A percentile compares a stretch with the other conserved stretches of the same genome.
phyloP scores from a whole-genome alignment of 2,888 invertebrate species.

The Nemapogon koenigi region DNA sequence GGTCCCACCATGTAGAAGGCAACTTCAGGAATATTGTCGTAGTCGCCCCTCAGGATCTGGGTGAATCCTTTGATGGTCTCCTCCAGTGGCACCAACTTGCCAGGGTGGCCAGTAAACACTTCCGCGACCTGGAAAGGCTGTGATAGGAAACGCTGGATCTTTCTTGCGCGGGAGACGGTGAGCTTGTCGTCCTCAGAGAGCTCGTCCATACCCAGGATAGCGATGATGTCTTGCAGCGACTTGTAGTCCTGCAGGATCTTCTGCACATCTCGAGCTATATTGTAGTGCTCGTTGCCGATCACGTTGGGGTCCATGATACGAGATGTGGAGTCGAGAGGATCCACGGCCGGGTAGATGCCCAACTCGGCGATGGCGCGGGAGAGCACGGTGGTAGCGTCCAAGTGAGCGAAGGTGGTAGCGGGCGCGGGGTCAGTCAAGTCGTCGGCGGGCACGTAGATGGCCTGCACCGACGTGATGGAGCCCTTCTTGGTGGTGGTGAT shows the following conservation, averaged over 20 bases:
- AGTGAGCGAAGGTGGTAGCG: constrained; percentile 94
- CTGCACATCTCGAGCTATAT: constrained; percentile 89
- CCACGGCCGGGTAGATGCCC: constrained; percentile 94
- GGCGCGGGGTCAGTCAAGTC: constrained; percentile 97
- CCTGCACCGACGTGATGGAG: constrained; percentile 88
- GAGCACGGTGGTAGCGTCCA: constrained; percentile 94
- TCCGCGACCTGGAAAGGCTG: constrained; percentile 89
- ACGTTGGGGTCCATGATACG: constrained; percentile 95
- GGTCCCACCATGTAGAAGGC: constrained; percentile 97
- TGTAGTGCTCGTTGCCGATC: constrained; percentile 90
- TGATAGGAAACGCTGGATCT: constrained; percentile 86
- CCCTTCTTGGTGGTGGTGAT: constrained; percentile 90
- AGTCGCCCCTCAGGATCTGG: constrained; percentile 81
- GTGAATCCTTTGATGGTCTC: constrained; percentile 92
- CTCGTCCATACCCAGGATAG: constrained; percentile 88
- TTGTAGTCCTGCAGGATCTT: constrained; percentile 88
- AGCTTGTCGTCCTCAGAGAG: constrained; percentile 88
- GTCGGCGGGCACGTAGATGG: constrained; percentile 91
- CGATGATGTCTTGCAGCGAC: constrained; percentile 77
- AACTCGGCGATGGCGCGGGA: constrained; percentile 93
- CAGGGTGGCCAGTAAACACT: constrained; percentile 92
- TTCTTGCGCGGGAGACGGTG: constrained; percentile 81
- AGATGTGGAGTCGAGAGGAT: constrained; percentile 92
- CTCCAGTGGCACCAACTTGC: constrained; percentile 86
- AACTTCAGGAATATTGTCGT: constrained; percentile 90